A percentile compares a stretch with the other conserved stretches of the same genome.
These are phyloP conservation scores for Xerus inauris DNA, from an alignment of 2,113 vertebrate species.

Conservation along the genomic window DNA sequence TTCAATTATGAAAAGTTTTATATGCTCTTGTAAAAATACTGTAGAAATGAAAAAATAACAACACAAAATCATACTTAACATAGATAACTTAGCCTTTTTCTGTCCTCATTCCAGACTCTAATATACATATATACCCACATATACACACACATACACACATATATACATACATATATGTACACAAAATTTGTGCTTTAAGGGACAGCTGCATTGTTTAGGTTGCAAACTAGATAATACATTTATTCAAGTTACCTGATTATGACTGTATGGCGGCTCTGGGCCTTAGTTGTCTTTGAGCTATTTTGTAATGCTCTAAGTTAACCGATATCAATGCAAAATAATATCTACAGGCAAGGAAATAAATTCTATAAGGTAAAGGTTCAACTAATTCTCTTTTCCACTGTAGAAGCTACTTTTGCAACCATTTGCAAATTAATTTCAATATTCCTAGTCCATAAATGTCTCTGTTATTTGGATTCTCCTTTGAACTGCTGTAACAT, in stretches of 20 bases:
- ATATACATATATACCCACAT: neutral
- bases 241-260: constrained; percentile 10
- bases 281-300: neutral
- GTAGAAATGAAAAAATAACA: neutral
- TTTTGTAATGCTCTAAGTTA: neutral
- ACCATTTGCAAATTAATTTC: neutral
- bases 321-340: neutral
- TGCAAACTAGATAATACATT: neutral
- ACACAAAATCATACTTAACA: neutral
- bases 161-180: neutral
- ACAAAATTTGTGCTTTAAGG: neutral
- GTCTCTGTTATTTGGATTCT: neutral
- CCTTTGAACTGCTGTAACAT: neutral
- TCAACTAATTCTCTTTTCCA: neutral
- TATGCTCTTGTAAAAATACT: neutral
- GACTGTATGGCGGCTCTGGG: neutral
- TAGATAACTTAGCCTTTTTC: neutral
- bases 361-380: neutral
- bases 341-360: neutral
- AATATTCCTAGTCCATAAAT: neutral
- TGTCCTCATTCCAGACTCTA: neutral
- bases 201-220: neutral
- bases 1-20: neutral
- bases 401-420: neutral
- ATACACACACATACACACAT: neutral